Evolutionary conservation across 2,113 vertebrate genomes (phyloP).

Genomic region (Antennarius striatus): DNA sequence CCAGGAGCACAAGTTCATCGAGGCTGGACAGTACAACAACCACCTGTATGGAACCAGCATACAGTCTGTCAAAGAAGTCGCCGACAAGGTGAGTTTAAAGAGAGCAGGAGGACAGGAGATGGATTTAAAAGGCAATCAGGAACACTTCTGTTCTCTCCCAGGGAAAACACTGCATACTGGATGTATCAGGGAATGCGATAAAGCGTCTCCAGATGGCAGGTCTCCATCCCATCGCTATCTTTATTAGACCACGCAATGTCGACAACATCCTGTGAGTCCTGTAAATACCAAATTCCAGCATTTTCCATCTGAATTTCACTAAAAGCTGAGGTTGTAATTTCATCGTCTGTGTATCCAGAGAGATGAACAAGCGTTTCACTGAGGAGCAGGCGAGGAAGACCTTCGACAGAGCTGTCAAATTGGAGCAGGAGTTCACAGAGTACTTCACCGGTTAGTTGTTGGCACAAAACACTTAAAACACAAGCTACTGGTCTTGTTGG

Average conservation of each 20-base stretch:
- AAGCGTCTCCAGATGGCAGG: conserved; percentile 95
- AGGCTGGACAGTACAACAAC: conserved; percentile 98
- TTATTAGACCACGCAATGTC: conserved; percentile 92
- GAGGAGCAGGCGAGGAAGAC: conserved; percentile 96
- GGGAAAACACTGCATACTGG: conserved; percentile 98
- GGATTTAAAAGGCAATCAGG: background rate
- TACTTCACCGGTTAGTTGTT: conserved; percentile 90
- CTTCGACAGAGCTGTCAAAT: conserved; percentile 91
- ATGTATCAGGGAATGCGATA: conserved; percentile 98
- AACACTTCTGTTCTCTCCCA: conserved; percentile 54
- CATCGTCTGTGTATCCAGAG: conserved; percentile 76
- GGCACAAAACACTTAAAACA: background rate
- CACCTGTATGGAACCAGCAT: conserved; percentile 98
- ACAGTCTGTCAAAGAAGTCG: conserved; percentile 93
- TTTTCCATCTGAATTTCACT: background rate
- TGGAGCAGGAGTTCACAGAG: conserved; percentile 96
- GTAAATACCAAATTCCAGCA: background rate
- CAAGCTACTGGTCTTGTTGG: background rate
- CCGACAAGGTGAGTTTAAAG: conserved; percentile 87
- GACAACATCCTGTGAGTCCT: conserved; percentile 94
- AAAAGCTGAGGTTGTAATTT: background rate
- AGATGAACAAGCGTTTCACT: conserved; percentile 95
- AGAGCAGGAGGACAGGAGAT: background rate
- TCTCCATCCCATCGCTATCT: conserved; percentile 92
- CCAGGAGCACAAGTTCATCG: conserved; percentile 98